Base-by-base conservation (phyloP, 2,113 vertebrate species). In the Oryzias curvinotus region DNA sequence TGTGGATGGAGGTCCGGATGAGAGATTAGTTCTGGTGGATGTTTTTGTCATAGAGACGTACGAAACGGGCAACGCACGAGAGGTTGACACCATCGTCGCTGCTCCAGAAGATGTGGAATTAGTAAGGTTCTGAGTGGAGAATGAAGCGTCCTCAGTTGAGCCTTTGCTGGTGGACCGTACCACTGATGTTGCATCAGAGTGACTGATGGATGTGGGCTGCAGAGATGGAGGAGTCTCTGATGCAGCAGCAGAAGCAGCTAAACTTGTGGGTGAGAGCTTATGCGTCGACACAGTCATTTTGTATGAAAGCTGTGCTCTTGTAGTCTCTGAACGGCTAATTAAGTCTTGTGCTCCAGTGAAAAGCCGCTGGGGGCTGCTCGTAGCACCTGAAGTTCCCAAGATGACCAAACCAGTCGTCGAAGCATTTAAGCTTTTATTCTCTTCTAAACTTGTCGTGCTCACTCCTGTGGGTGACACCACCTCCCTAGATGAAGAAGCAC, bases 121-220 rank as follows among this genome's bases (percentile, higher is more conserved):
- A 12, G 14, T 62, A 30, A 19, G 10, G 16, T 44, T 63, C 19
- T 52, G 80, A 12, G 1, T 57, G 55, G n/a, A 14, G 30, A 7
- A 19, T 2, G 62, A 14, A 68, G 43, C 8, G 4, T 0, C 14
- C 18, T 53, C 51, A 28, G 65, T 49, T 0, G 60, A 43, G 19
- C 21, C 7, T 44, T 19, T 18, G 52, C 36, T 46, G 62, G 52
- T 62, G 58, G 69, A 23, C 1, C 56, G 3, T 42, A 8, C 46
- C 17, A 0, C 1, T 3, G 65, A 47, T 17, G 56, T 30, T 17
- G 30, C 54, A 7, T n/a, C 41, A 43, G 64, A 51, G n/a, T 56
- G 7, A n/a, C 28, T 18, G 41, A 50, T 50, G 52, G 62, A 10
- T 4, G 51, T 36, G 17, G 57, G 23, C 23, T 23, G 23, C 3